phyloP scores from a whole-genome alignment of 2,888 invertebrate genomes.

The Hydriomena furcata region DNA sequence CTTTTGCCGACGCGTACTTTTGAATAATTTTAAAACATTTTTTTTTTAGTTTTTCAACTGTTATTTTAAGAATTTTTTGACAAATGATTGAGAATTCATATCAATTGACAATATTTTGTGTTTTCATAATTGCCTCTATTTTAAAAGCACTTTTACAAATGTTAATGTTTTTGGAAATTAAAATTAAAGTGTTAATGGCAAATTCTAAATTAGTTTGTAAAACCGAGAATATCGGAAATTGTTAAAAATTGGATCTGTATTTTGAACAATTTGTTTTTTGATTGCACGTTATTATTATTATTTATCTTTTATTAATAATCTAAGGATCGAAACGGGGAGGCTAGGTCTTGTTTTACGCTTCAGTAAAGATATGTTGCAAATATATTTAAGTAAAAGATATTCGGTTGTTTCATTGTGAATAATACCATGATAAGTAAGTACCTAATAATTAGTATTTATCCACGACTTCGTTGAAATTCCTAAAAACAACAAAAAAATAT shows the following conservation, averaged over 20 bases:
- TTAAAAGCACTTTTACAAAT: conserved; percentile 46
- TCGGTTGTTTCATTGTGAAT: conserved; percentile 43
- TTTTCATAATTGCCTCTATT: conserved; percentile 12
- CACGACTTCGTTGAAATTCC: no score
- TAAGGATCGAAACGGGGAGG: conserved; percentile 50
- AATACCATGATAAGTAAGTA: no score
- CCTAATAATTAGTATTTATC: no score
- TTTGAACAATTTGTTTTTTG: conserved; percentile 24
- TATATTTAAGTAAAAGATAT: conserved; percentile 66
- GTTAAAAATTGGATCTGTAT: conserved; percentile 6
- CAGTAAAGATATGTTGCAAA: conserved; percentile 71
- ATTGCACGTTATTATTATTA: conserved; percentile 19
- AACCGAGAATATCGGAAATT: not conserved
- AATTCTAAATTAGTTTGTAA: not conserved
- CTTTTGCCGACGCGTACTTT: no score
- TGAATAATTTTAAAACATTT: not conserved
- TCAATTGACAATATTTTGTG: conserved; percentile 51
- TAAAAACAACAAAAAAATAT: no score
- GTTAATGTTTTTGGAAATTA: conserved; percentile 45
- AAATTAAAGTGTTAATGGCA: not conserved
- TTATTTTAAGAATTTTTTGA: no score
- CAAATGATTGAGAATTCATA: conserved; percentile 36
- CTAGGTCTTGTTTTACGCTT: conserved; percentile 69
- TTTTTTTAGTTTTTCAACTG: not conserved
- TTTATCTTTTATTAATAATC: conserved; percentile 27